phyloP scores from a whole-genome alignment of 2,888 invertebrate species.

The Heteropelma amictum region DNA sequence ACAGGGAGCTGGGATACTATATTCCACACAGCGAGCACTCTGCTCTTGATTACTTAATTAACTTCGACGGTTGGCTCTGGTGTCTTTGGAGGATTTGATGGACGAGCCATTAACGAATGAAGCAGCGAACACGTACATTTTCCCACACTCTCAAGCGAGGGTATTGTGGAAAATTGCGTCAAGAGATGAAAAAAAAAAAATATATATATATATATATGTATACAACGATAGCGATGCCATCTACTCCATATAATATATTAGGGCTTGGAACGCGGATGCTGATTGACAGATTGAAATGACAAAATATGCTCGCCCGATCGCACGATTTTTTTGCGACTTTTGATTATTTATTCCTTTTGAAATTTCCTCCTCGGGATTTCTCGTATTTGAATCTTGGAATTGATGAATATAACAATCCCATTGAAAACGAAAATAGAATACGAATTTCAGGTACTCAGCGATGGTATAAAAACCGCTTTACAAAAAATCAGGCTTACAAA shows the following conservation, averaged over 20 bases:
- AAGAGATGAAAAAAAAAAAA: constrained; percentile 22
- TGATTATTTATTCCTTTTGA: no score
- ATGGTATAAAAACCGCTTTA: no score
- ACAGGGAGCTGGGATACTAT: constrained; percentile 3
- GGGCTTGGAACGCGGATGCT: no score
- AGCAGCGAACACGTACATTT: constrained; percentile 5
- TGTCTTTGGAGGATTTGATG: constrained; percentile 53
- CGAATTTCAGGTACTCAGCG: no score
- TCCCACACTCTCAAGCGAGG: background rate
- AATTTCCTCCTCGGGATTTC: no score
- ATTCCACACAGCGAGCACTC: constrained; percentile 32
- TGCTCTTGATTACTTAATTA: constrained; percentile 59
- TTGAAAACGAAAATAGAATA: no score
- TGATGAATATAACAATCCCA: no score
- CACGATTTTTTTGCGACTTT: no score
- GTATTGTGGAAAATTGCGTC: constrained; percentile 42
- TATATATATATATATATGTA: background rate
- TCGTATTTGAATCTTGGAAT: no score
- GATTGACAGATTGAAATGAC: constrained; percentile 24
- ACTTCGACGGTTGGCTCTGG: constrained; percentile 47
- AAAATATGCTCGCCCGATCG: constrained; percentile 20
- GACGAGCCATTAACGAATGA: constrained; percentile 55
- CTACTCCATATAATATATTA: no score
- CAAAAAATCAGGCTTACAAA: no score
- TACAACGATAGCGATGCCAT: no score